These are phyloP conservation scores for Pluvianellus socialis DNA, from an alignment of 2,113 vertebrate genomes.

Conservation along the genomic window DNA sequence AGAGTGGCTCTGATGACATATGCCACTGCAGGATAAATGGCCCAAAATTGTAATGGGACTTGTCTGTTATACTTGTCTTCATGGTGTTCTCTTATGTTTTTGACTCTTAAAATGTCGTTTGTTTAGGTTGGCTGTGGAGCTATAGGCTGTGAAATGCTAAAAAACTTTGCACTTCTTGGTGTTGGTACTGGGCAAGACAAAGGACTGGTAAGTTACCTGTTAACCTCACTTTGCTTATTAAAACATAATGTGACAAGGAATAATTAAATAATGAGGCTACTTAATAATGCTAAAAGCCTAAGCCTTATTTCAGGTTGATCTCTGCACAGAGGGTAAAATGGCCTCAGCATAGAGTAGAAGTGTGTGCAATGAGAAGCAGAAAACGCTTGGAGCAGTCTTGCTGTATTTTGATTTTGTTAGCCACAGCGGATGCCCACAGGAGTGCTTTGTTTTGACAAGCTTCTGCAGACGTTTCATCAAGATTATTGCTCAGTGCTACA, in stretches of 20 bases:
- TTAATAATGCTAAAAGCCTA: neutral
- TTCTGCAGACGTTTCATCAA: neutral
- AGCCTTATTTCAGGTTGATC: neutral
- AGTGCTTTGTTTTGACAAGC: neutral
- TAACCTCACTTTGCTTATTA: neutral
- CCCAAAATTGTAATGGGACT: neutral
- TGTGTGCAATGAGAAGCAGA: neutral
- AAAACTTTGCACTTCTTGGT: conserved; percentile 95
- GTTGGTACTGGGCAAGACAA: conserved; percentile 82
- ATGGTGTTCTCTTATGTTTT: neutral
- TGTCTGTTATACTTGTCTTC: neutral
- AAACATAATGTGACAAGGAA: neutral
- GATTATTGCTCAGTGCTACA: neutral
- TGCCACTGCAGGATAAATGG: neutral
- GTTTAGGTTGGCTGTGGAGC: conserved; percentile 94
- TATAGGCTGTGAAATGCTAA: conserved; percentile 99
- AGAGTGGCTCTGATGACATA: neutral
- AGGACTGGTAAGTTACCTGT: conserved; percentile 73
- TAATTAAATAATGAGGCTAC: neutral
- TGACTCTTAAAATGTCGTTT: neutral
- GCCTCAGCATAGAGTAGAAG: neutral
- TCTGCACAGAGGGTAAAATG: neutral
- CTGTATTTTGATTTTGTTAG: neutral
- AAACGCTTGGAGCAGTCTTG: neutral
- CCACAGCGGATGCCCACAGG: neutral